A percentile compares a stretch with the other conserved stretches of the same genome.
Evolutionary conservation across 2,113 vertebrate species (phyloP).

Genomic region (Eptesicus fuscus): DNA sequence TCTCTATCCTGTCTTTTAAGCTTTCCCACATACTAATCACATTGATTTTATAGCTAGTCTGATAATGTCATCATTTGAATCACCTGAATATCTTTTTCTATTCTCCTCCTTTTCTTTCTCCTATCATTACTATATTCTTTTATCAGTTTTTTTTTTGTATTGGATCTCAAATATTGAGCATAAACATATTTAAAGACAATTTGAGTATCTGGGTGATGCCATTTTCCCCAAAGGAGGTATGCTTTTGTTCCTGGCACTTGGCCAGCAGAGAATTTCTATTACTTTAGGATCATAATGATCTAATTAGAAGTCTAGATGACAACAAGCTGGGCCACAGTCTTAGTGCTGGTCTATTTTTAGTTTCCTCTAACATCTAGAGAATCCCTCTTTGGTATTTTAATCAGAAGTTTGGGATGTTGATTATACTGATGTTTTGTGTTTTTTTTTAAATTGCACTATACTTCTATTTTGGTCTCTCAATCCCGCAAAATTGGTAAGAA

Average conservation of each 20-base stretch:
- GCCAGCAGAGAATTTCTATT: neutral
- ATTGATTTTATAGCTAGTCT: neutral
- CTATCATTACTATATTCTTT: neutral
- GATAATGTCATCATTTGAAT: neutral
- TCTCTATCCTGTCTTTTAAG: neutral
- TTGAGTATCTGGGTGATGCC: neutral
- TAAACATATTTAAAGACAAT: neutral
- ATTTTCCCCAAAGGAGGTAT: neutral
- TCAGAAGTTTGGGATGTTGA: neutral
- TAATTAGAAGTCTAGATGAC: neutral
- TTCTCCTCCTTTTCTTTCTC: neutral
- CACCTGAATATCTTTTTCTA: neutral
- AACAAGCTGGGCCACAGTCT: neutral
- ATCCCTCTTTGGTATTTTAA: neutral
- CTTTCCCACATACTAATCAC: neutral
- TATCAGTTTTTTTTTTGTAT: neutral
- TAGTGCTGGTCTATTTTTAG: neutral
- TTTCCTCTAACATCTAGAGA: neutral
- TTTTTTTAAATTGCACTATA: neutral
- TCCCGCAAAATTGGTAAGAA: neutral
- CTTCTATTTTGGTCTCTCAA: neutral
- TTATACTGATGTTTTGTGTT: neutral
- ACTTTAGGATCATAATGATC: neutral
- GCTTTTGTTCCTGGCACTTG: neutral
- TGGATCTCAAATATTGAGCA: neutral